Conservation (phyloP, 2,113 vertebrate species). For the Tachysurus vachellii region DNA sequence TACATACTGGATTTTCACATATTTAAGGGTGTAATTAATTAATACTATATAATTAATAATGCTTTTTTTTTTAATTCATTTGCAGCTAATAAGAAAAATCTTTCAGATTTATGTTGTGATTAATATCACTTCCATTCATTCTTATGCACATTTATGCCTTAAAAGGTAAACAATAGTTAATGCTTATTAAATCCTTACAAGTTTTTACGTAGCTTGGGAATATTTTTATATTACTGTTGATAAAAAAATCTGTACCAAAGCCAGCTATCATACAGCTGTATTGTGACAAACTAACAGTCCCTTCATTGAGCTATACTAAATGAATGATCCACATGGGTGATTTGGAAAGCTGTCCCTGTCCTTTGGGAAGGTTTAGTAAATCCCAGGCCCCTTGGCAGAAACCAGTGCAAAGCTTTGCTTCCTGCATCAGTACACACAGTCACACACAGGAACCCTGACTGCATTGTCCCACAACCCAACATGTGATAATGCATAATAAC, state of each 20-base stretch:
- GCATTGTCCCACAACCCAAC: too few relatives aligned
- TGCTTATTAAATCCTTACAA: not conserved
- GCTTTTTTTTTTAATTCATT: too few relatives aligned
- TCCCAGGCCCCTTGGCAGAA: not conserved
- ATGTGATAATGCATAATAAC: not conserved
- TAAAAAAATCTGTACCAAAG: not conserved
- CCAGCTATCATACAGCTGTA: not conserved
- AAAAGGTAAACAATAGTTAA: not conserved
- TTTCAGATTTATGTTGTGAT: too few relatives aligned
- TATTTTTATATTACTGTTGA: not conserved
- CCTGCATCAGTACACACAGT: not conserved
- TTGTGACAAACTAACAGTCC: not conserved
- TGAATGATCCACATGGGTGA: not conserved
- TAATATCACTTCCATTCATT: not conserved
- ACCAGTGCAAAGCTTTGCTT: not conserved
- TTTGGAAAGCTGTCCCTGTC: not conserved
- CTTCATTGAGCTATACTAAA: not conserved
- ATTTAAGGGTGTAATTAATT: too few relatives aligned
- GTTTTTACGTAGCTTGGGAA: not conserved
- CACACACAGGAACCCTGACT: not conserved
- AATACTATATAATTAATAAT: too few relatives aligned
- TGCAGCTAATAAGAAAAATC: too few relatives aligned
- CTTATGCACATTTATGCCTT: not conserved
- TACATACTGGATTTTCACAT: too few relatives aligned
- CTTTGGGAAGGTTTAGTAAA: not conserved